A percentile compares a stretch with the other conserved stretches of the same genome.
phyloP scores from a whole-genome alignment of 2,888 invertebrate genomes.

The Nomada ruficornis region DNA sequence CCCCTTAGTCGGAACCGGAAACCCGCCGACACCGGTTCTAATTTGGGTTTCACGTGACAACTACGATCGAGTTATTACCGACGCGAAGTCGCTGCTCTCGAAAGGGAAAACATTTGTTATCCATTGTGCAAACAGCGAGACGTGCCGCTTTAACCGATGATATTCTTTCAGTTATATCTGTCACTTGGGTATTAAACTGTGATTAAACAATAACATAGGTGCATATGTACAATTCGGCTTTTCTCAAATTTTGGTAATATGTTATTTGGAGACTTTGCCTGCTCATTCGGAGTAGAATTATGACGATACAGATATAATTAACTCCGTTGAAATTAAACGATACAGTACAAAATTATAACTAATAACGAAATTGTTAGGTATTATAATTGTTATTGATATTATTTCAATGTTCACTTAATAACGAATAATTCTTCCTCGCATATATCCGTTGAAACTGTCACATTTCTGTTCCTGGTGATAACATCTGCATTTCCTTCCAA shows the following conservation, averaged over 20 bases:
- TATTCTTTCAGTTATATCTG: background rate
- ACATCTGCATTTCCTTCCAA: background rate
- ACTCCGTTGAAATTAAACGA: no score
- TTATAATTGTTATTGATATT: no score
- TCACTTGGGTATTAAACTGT: no score
- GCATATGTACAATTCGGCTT: background rate
- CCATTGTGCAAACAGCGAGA: constrained; percentile 44
- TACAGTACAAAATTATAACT: no score
- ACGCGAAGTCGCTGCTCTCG: constrained; percentile 51
- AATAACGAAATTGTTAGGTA: no score
- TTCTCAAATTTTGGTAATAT: no score
- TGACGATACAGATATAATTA: no score
- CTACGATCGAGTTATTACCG: constrained; percentile 74
- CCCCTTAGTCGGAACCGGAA: constrained; percentile 67
- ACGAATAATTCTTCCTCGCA: background rate
- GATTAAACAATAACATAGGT: no score
- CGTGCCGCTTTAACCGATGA: constrained; percentile 28
- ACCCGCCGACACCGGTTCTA: constrained; percentile 73
- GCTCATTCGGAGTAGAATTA: no score
- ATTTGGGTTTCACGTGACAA: constrained; percentile 75
- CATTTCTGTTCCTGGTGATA: background rate
- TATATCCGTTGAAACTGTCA: no score
- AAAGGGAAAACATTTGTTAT: constrained; percentile 54
- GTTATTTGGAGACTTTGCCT: background rate
- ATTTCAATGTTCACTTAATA: background rate